A percentile compares a stretch with the other conserved stretches of the same genome.
These are phyloP conservation scores for Caranx ignobilis DNA, from an alignment of 2,113 vertebrate species.

Conservation along the genomic window DNA sequence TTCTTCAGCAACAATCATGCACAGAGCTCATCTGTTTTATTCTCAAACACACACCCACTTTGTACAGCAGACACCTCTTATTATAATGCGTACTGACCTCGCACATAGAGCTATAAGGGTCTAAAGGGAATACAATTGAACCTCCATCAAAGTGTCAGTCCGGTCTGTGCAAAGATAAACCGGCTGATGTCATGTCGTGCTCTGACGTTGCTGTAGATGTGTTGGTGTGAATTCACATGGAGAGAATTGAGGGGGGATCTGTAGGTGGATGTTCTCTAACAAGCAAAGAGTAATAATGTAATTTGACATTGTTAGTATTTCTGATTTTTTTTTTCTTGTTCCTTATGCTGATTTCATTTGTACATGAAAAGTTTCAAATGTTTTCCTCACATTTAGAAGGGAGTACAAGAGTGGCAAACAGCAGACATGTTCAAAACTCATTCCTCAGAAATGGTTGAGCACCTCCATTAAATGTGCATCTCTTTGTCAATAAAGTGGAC, in stretches of 20 bases:
- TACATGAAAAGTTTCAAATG: slow-evolving; percentile 15
- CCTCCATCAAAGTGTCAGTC: background rate
- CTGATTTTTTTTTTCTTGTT: slow-evolving; percentile 12
- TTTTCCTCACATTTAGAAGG: slow-evolving; percentile 10
- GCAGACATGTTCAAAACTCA: background rate
- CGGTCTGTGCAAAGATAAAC: slow-evolving; percentile 1
- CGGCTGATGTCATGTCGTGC: background rate
- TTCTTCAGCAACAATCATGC: background rate
- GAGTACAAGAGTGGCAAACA: background rate
- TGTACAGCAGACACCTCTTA: background rate
- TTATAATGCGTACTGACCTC: slow-evolving; percentile 8
- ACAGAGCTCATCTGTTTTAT: slow-evolving; percentile 6
- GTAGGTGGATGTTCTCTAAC: slow-evolving; percentile 11
- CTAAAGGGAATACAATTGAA: slow-evolving; percentile 56
- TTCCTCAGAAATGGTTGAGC: slow-evolving; percentile 9
- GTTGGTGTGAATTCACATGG: background rate
- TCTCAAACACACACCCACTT: background rate
- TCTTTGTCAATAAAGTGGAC: slow-evolving; percentile 74
- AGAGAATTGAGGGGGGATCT: slow-evolving; percentile 15
- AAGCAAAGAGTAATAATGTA: background rate
- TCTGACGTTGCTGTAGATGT: slow-evolving; percentile 8
- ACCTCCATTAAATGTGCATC: slow-evolving; percentile 19
- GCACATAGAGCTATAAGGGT: slow-evolving; percentile 31
- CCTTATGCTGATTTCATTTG: slow-evolving; percentile 4
- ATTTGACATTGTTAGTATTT: background rate